These are phyloP conservation scores for Catharus minimus DNA, from an alignment of 2,113 vertebrate species.

Conservation along the genomic window DNA sequence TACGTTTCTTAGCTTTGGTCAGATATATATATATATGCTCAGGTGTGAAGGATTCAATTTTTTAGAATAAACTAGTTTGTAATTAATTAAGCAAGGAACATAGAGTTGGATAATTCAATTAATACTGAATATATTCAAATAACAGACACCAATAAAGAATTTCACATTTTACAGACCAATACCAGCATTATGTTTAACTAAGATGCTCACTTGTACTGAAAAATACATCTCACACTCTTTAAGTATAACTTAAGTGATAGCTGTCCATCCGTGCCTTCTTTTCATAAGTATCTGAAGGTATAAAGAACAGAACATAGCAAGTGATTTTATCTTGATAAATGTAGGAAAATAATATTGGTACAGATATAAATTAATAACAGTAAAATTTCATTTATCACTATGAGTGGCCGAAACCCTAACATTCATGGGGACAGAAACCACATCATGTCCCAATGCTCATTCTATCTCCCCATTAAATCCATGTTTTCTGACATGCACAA, in stretches of 20 bases:
- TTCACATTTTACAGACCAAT: neutral
- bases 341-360: neutral
- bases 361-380: neutral
- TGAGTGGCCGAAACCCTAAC: neutral
- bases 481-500: neutral
- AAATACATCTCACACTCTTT: neutral
- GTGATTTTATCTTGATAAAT: neutral
- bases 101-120: neutral
- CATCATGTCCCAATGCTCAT: rapidly evolving
- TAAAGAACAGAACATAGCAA: neutral
- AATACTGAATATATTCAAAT: neutral
- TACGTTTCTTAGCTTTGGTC: neutral
- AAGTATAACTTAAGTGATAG: neutral
- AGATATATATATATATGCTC: neutral
- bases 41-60: neutral
- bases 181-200: neutral
- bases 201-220: neutral
- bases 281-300: neutral
- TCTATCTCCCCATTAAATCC: neutral
- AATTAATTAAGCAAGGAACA: neutral
- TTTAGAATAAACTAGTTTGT: neutral
- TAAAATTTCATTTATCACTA: neutral
- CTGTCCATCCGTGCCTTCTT: neutral
- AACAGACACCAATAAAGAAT: neutral
- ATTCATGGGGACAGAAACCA: neutral